Evolutionary conservation across 2,888 invertebrate genomes (phyloP), one percentile per base, ranked within the genome.

Genomic region (Pristionchus maxplancki): DNA sequence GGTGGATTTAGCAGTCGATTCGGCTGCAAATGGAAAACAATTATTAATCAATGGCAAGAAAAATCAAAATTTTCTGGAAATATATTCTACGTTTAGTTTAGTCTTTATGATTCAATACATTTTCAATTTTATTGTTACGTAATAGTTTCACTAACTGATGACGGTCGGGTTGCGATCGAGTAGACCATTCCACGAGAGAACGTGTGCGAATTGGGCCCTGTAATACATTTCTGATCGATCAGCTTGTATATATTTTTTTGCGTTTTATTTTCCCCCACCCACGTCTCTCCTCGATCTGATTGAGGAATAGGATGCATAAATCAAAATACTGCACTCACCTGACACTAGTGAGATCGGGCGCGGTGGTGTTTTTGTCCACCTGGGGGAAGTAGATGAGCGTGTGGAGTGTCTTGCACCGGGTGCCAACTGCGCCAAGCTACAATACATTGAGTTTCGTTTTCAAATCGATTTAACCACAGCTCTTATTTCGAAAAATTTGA

Each of bases 81-180:
- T n/a, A n/a, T n/a, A n/a, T n/a, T n/a, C n/a, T n/a, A n/a, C n/a
- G n/a, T n/a, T n/a, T n/a, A n/a, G n/a, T n/a, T n/a, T n/a, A n/a
- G 6, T 74, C 6, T 24, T 37, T 15, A 74, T 15, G 9, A 74
- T 74, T 34, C 9, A 40, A 37, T 24, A 74, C 31, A 89, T 89
- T 44, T 97, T 96, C 28, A 37, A 40, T n/a, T n/a, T 13, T 1
- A 81, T 17, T 3, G 81, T 17, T 20, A n/a, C 11, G n/a, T 24
- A 58, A 34, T 71, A 11, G 37, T 37, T 0, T 40, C 11, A 86
- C 89, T 85, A 50, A 90, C 91, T 83, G 20, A 92, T 88, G 34
- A 89, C 85, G 17, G 90, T 86, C 31, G 88, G 81, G 84, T 90
- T 91, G 37, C 92, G 88, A 17, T 90, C 90, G 82, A 90, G 89